These are phyloP conservation scores for Trypoxylus dichotomus DNA, from an alignment of 1,140 invertebrate species.

Conservation along the genomic window DNA sequence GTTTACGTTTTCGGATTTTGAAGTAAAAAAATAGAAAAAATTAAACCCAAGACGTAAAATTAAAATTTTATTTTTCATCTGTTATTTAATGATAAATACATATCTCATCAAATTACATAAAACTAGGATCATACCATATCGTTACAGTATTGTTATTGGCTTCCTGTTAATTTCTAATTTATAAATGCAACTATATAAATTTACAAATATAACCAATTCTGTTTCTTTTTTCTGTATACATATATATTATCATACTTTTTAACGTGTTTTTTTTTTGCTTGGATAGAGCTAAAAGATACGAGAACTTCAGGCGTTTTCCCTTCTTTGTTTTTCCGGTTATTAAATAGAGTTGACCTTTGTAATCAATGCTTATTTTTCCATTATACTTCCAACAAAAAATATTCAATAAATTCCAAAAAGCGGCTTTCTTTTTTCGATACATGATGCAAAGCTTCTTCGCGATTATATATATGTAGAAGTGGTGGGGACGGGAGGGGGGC, in stretches of 20 bases:
- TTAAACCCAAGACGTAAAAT: neutral
- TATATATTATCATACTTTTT: neutral
- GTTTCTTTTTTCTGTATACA: neutral
- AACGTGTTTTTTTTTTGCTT: neutral
- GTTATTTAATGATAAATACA: neutral
- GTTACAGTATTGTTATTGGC: neutral
- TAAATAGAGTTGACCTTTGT: neutral
- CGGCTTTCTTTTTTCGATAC: neutral
- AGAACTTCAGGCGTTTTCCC: too few relatives aligned
- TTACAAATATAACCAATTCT: slow-evolving; percentile 7
- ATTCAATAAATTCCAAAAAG: neutral
- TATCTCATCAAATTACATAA: neutral
- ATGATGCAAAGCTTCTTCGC: neutral
- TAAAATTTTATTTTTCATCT: slow-evolving; percentile 4
- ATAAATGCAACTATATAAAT: slow-evolving; percentile 8
- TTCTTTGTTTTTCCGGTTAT: too few relatives aligned
- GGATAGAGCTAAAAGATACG: too few relatives aligned
- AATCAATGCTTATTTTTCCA: neutral
- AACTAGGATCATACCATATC: neutral
- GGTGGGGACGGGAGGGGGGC: neutral
- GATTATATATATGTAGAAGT: neutral
- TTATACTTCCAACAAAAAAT: neutral
- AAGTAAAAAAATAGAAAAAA: neutral
- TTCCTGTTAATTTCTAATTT: neutral
- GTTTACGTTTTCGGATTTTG: too few relatives aligned